A percentile compares a stretch with the other conserved stretches of the same genome.
phyloP scores from a whole-genome alignment of 2,797 vertebrate species.

The Coregonus suidteri region DNA sequence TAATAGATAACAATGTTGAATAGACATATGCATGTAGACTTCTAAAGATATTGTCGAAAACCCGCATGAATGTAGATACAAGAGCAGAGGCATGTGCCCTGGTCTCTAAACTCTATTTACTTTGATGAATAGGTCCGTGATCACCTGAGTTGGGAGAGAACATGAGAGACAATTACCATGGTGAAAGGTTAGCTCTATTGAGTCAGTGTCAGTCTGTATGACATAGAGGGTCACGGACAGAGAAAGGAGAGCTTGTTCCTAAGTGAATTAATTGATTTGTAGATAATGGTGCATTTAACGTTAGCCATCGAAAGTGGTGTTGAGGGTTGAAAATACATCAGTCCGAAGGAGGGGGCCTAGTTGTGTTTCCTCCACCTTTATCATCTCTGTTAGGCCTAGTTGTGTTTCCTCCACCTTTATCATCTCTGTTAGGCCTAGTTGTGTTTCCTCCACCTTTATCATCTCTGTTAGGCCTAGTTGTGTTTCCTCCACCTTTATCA shows the following conservation, averaged over 20 bases:
- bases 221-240: neutral
- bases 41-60: neutral
- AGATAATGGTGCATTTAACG: neutral
- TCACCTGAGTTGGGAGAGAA: neutral
- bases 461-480: too few relatives aligned
- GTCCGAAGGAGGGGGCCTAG: too few relatives aligned
- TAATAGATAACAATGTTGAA: neutral
- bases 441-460: too few relatives aligned
- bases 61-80: neutral
- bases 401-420: neutral
- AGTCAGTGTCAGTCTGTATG: neutral
- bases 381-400: too few relatives aligned
- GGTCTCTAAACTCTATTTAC: neutral
- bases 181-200: neutral
- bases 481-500: too few relatives aligned
- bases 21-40: neutral
- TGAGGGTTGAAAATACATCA: neutral
- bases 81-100: neutral
- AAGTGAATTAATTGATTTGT: constrained; percentile 1
- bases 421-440: too few relatives aligned
- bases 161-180: neutral
- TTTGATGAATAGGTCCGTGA: neutral
- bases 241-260: constrained; percentile 3
- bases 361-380: neutral
- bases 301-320: neutral